A percentile compares a stretch with the other conserved stretches of the same genome.
These are phyloP conservation scores for Sicus ferrugineus DNA, from an alignment of 2,888 invertebrate species.

Conservation along the genomic window DNA sequence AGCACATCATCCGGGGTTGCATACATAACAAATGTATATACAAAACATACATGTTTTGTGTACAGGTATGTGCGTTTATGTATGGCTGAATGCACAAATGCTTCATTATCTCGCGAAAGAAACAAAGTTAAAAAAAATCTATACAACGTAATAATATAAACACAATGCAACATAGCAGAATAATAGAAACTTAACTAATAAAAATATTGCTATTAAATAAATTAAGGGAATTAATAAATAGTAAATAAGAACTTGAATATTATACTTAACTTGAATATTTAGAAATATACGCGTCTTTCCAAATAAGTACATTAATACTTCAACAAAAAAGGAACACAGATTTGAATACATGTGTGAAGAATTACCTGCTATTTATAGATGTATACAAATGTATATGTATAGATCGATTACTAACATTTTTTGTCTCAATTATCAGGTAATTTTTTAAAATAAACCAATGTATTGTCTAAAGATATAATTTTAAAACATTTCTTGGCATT, in stretches of 20 bases:
- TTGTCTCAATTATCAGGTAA: background rate
- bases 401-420: background rate
- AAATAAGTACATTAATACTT: background rate
- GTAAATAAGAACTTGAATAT: background rate
- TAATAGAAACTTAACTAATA: too few species aligned
- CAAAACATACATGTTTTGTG: conserved; percentile 6
- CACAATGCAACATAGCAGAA: conserved; percentile 26
- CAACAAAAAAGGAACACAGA: background rate
- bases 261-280: background rate
- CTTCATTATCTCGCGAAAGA: background rate
- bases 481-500: too few species aligned
- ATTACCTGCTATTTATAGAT: background rate
- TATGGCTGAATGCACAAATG: conserved; percentile 1
- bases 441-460: background rate
- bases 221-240: background rate
- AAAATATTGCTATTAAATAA: too few species aligned
- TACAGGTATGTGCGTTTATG: conserved; percentile 4
- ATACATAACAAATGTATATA: conserved; percentile 23
- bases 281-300: background rate
- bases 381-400: background rate
- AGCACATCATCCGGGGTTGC: conserved; percentile 7
- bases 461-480: too few species aligned
- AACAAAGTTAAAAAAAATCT: background rate
- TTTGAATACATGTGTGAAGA: background rate
- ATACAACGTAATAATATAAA: conserved; percentile 22